Evolutionary conservation across 2,797 vertebrate species (phyloP), one percentile per base, ranked within the genome.

Genomic region (Pseudomugil tenellus): DNA sequence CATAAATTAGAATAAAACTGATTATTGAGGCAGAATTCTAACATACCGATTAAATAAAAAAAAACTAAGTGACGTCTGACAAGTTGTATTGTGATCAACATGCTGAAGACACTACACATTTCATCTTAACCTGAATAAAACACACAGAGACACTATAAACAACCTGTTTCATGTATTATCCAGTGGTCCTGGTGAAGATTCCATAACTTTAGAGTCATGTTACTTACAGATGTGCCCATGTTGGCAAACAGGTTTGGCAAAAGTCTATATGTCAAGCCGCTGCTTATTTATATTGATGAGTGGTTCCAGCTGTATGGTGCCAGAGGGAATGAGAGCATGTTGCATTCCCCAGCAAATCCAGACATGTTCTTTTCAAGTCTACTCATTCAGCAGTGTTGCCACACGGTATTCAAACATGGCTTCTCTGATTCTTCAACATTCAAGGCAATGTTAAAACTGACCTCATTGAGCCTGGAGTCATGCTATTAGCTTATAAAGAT

Each of bases 261-360:
- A 1, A 49, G 48, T 12, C 19, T 13, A 13, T 16, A 46, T 23
- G 16, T 31, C 34, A 58, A 53, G 23, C 31, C 13, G 0, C 19
- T 65, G 37, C 51, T 69, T 69, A 60, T 64, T 29, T 26, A 49
- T n/a, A 17, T 56, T 54, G 23, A 66, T 26, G 2, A 35, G 16
- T 2, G 2, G 12, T 39, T 65, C 1, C 5, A 7, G 46, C 4
- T 39, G 31, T 52, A 16, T 60, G 63, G 29, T 17, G 41, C 62
- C 16, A 1, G 11, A 56, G 58, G 46, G 35, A 31, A 14, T 4
- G 2, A 25, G 66, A 66, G 58, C 14, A 6, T 54, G 26, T 56
- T 13, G 64, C 74, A 77, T 81, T 77, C 79, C 74, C 77, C 17
- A 61, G 26, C 79, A 62, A 25, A 77, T 77, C 79, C 74, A 74